These are phyloP conservation scores for Temnothorax ravouxi DNA, from an alignment of 2,888 invertebrate genomes.

Conservation along the genomic window DNA sequence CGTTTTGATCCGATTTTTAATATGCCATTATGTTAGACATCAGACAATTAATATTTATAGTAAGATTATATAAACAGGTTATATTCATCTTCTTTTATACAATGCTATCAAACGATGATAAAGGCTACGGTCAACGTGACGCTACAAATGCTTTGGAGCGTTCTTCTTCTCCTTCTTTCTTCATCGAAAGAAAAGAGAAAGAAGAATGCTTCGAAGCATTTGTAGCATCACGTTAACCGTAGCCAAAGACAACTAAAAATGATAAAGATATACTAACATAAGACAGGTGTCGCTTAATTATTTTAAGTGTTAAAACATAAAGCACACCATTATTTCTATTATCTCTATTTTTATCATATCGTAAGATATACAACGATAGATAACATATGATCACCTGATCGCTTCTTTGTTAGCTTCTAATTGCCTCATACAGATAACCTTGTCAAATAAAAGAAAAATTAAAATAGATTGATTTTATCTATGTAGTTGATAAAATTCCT, in stretches of 20 bases:
- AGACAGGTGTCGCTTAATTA: not conserved
- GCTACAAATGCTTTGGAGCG: no score
- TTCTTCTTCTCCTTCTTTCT: no score
- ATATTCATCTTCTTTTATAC: not conserved
- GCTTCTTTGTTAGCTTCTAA: not conserved
- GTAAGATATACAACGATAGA: not conserved
- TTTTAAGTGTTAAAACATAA: not conserved
- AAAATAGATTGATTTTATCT: not conserved
- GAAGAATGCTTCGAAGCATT: no score
- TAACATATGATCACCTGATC: not conserved
- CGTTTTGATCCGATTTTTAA: not conserved
- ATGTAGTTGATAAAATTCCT: not conserved
- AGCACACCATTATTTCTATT: not conserved
- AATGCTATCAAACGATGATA: not conserved
- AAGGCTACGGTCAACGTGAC: no score
- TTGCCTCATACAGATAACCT: not conserved
- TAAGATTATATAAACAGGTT: not conserved
- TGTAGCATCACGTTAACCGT: no score
- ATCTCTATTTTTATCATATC: not conserved
- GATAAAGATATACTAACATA: not conserved
- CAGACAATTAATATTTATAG: not conserved
- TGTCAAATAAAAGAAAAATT: not conserved
- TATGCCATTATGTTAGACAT: not conserved
- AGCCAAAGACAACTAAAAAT: not conserved
- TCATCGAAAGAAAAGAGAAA: no score